These are phyloP conservation scores for Amphiprion clarkii DNA, from an alignment of 2,797 vertebrate genomes.

Conservation along the genomic window DNA sequence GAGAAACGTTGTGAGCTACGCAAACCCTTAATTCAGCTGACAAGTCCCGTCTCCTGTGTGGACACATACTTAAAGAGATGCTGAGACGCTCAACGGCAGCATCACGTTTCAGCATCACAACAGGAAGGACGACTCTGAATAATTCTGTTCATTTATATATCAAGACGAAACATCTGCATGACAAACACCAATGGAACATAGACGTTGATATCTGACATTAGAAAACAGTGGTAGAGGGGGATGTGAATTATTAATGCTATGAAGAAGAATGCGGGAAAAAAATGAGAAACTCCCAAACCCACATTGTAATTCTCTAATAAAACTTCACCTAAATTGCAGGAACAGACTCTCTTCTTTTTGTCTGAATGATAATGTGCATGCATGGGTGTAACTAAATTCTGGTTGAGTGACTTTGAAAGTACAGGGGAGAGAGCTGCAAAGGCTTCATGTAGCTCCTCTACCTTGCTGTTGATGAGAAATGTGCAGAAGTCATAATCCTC, in stretches of 20 bases:
- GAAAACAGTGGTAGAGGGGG: neutral
- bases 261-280: constrained; percentile 28
- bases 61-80: neutral
- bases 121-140: constrained; percentile 13
- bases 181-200: constrained; percentile 21
- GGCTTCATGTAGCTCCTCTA: constrained; percentile 18
- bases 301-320: constrained; percentile 1
- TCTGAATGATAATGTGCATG: constrained; percentile 32
- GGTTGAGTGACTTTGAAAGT: constrained; percentile 25
- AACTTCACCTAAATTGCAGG: constrained; percentile 11
- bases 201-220: too few species aligned
- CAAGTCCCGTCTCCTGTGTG: neutral
- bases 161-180: constrained; percentile 7
- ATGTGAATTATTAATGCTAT: constrained; percentile 20
- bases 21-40: constrained; percentile 16
- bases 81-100: constrained; percentile 4
- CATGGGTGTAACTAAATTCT: constrained; percentile 10
- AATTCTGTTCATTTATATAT: constrained; percentile 4
- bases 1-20: neutral
- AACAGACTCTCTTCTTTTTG: constrained; percentile 19
- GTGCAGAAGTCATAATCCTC: neutral
- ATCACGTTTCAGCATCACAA: constrained; percentile 5
- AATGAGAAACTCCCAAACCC: constrained; percentile 15
- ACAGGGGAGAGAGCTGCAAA: constrained; percentile 11
- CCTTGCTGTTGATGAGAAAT: neutral